phyloP scores from a whole-genome alignment of 2,113 vertebrate species.

The Apodemus sylvaticus region DNA sequence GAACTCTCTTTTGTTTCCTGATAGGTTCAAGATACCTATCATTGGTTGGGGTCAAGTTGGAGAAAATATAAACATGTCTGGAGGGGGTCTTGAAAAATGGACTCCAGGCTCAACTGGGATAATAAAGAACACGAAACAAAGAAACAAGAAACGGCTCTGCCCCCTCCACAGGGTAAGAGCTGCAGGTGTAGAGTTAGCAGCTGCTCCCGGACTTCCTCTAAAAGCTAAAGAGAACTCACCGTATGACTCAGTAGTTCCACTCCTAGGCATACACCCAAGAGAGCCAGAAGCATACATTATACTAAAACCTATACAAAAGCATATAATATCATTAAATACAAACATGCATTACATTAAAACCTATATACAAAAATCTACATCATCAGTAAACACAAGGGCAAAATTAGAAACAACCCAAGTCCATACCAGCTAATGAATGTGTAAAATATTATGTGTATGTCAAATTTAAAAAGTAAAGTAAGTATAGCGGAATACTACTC shows the following conservation, averaged over 20 bases:
- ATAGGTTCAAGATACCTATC: not conserved
- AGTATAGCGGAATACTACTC: not conserved
- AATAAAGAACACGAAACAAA: not conserved
- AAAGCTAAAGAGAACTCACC: not conserved
- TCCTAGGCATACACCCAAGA: not conserved
- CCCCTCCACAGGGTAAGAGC: accelerated
- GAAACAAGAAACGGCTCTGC: not conserved
- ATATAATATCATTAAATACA: not conserved
- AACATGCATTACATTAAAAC: not conserved
- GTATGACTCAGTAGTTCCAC: not conserved
- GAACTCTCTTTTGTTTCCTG: not conserved
- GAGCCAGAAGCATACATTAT: not conserved
- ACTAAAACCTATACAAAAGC: not conserved
- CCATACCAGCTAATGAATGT: not conserved
- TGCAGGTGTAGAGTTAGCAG: not conserved
- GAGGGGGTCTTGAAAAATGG: not conserved
- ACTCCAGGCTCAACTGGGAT: not conserved
- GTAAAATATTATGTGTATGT: not conserved
- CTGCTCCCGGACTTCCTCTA: not conserved
- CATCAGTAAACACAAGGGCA: not conserved
- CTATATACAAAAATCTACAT: not conserved
- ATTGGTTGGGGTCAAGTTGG: not conserved
- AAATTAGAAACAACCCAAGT: not conserved
- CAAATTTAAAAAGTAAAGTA: not conserved
- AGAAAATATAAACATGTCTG: not conserved